phyloP scores from a whole-genome alignment of 64 coral and sea anemone species.

The Stichodactyla mertensii region DNA sequence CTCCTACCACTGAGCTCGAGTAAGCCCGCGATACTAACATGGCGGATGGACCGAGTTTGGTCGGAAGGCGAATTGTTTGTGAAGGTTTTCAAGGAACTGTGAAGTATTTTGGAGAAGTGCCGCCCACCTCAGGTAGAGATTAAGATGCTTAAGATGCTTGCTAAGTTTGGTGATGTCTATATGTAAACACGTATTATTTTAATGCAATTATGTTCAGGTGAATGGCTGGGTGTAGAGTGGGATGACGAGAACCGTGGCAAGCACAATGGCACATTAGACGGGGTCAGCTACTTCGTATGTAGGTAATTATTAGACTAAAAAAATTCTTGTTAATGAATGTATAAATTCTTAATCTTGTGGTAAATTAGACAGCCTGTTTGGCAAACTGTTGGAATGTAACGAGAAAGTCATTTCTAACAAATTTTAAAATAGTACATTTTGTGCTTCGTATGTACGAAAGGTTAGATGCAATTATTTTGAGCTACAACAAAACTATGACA shows the following conservation, averaged over 20 bases:
- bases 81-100: constrained; percentile 73
- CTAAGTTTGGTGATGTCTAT: not conserved
- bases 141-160: not conserved
- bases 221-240: constrained; percentile 96
- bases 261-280: constrained; percentile 81
- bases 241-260: constrained; percentile 84
- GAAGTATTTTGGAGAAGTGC: constrained; percentile 70
- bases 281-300: constrained; percentile 83
- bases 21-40: constrained; percentile 33
- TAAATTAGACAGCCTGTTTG: no score
- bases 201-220: constrained; percentile 20
- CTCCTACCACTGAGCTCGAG: not conserved
- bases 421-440: no score
- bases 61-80: constrained; percentile 66
- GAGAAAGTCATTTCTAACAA: no score
- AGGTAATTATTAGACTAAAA: constrained; percentile 31
- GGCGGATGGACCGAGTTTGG: constrained; percentile 32
- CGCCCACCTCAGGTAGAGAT: constrained; percentile 59
- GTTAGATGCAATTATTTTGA: no score
- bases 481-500: no score
- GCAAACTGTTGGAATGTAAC: no score
- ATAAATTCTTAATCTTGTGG: no score
- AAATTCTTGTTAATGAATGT: no score
- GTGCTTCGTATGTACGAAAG: no score
- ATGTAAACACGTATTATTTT: not conserved